These are phyloP conservation scores for Scomberomorus guttatus DNA, from an alignment of 2,797 vertebrate species.

Conservation along the genomic window DNA sequence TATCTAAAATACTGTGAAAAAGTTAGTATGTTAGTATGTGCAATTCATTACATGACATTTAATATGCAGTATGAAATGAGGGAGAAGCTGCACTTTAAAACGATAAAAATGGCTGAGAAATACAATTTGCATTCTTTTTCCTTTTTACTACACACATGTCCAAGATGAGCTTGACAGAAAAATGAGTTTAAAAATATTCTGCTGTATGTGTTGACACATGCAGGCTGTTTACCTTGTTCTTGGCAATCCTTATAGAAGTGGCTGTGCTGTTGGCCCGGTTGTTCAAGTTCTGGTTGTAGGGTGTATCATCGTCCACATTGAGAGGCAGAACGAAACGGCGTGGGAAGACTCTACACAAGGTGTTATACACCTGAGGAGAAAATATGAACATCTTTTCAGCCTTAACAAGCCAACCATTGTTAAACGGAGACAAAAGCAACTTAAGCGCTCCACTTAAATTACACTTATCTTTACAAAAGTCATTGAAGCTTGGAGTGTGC, in stretches of 20 bases:
- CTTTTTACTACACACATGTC: neutral
- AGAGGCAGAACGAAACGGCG: slow-evolving; percentile 92
- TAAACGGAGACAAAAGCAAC: neutral
- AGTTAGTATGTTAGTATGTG: no score
- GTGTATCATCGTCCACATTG: slow-evolving; percentile 70
- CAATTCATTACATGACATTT: no score
- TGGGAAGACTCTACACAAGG: slow-evolving; percentile 84
- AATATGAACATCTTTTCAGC: slow-evolving; percentile 44
- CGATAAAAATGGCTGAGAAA: no score
- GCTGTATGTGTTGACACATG: neutral
- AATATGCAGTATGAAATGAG: no score
- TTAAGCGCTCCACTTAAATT: neutral
- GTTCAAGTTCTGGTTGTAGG: slow-evolving; percentile 85
- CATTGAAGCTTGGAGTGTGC: neutral
- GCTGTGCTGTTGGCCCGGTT: slow-evolving; percentile 79
- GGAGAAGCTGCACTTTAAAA: no score
- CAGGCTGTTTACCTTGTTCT: slow-evolving; percentile 66
- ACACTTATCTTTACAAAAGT: neutral
- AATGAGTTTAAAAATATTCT: neutral
- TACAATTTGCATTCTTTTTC: neutral
- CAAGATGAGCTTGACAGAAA: neutral
- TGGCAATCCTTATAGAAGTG: slow-evolving; percentile 80
- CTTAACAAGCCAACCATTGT: slow-evolving; percentile 47
- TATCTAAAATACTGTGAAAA: no score
- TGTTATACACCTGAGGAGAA: slow-evolving; percentile 85